Percentiles rank a stretch among this genome's conserved stretches.
phyloP scores from a whole-genome alignment of 2,797 vertebrate genomes.

The Hippocampus kuda region DNA sequence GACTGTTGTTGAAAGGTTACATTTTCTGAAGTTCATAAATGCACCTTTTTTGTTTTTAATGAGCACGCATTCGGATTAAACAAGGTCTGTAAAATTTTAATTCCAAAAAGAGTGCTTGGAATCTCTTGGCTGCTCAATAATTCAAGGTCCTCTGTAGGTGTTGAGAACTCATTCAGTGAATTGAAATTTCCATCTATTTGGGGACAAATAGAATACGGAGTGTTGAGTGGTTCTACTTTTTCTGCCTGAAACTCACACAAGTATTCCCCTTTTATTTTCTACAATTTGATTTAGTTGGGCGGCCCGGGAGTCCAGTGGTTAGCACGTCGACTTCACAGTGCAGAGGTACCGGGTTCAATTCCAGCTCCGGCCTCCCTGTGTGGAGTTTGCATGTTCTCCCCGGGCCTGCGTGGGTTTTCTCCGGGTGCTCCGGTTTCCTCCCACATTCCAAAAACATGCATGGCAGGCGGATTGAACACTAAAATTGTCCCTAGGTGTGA shows the following conservation, averaged over 20 bases:
- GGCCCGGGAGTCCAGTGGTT: too few species aligned
- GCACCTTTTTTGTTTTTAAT: slow-evolving; percentile 53
- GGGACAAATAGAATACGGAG: slow-evolving; percentile 18
- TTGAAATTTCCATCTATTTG: slow-evolving; percentile 40
- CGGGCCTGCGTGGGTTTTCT: too few species aligned
- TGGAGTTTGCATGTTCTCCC: too few species aligned
- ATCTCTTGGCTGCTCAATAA: slow-evolving; percentile 59
- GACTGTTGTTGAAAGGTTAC: slow-evolving; percentile 55
- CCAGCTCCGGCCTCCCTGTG: too few species aligned
- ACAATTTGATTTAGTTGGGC: neutral
- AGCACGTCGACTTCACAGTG: too few species aligned
- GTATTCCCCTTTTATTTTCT: neutral
- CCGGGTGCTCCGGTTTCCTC: too few species aligned
- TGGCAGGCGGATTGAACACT: too few species aligned
- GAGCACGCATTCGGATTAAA: slow-evolving; percentile 56
- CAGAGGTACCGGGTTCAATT: too few species aligned
- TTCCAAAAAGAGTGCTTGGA: slow-evolving; percentile 46
- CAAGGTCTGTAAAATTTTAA: slow-evolving; percentile 55
- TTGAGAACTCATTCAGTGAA: slow-evolving; percentile 46
- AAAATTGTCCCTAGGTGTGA: too few species aligned
- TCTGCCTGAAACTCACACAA: slow-evolving; percentile 13
- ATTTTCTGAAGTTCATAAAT: slow-evolving; percentile 50
- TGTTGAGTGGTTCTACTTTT: slow-evolving; percentile 17
- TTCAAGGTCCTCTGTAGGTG: slow-evolving; percentile 56
- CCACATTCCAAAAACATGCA: too few species aligned